These are phyloP conservation scores for Toxostoma redivivum DNA, from an alignment of 2,113 vertebrate species.

Conservation along the genomic window DNA sequence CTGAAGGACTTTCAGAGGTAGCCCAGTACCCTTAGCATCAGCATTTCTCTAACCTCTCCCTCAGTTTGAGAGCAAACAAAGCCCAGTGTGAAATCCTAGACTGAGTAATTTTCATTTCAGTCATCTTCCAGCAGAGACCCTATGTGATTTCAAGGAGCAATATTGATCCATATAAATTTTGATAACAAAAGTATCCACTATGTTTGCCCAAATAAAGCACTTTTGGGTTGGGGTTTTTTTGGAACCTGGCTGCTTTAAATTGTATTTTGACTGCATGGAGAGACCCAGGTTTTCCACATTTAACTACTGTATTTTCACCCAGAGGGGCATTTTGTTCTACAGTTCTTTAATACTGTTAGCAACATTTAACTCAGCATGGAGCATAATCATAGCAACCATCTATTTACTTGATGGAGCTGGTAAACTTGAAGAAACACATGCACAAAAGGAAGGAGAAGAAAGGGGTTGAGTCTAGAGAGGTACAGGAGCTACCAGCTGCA, in stretches of 20 bases:
- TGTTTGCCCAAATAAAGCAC: background rate
- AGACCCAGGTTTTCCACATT: background rate
- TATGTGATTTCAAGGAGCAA: background rate
- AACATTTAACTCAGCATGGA: background rate
- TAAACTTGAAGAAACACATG: background rate
- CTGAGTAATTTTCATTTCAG: background rate
- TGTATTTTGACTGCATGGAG: background rate
- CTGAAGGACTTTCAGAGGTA: background rate
- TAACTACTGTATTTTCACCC: background rate
- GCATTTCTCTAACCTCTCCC: background rate
- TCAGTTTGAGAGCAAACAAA: background rate
- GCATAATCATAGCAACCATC: background rate
- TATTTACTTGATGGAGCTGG: background rate
- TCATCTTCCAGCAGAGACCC: background rate
- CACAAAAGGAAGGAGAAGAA: background rate
- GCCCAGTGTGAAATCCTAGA: background rate
- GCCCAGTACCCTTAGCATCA: background rate
- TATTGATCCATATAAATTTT: background rate
- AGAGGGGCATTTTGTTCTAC: background rate
- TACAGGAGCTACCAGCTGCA: background rate
- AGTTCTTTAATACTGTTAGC: background rate
- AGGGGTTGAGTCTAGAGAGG: background rate
- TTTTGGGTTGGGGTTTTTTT: background rate
- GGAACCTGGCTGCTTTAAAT: background rate
- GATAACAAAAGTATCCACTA: background rate